Conservation (phyloP, 1,140 invertebrate genomes). For the Leptonema lineaticorne region DNA sequence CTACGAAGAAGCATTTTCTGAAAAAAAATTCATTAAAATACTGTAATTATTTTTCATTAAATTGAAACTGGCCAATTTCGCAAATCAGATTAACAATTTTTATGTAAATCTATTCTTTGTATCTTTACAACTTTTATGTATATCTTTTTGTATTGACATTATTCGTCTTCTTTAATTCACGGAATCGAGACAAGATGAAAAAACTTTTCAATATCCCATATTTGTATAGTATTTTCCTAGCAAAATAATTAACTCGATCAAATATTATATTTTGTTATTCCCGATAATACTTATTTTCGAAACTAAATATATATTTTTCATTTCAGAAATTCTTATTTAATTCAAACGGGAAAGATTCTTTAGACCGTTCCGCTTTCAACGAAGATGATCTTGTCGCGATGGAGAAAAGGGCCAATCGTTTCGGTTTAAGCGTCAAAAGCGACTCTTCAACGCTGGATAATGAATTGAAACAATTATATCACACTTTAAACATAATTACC, state of each 20-base stretch:
- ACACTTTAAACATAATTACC: constrained; percentile 27
- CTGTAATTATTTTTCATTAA: no score
- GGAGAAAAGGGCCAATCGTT: constrained; percentile 31
- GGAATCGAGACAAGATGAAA: background rate
- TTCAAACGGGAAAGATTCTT: constrained; percentile 22
- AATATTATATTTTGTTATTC: background rate
- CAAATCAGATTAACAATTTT: no score
- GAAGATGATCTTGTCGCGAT: constrained; percentile 30
- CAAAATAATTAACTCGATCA: background rate
- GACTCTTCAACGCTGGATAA: constrained; percentile 21
- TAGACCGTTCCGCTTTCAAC: constrained; percentile 35
- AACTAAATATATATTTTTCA: background rate
- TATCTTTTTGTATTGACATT: background rate
- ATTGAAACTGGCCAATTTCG: no score
- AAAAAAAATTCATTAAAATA: no score
- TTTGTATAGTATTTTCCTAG: background rate
- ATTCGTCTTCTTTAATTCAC: background rate
- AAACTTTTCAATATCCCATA: background rate
- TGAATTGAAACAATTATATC: constrained; percentile 33
- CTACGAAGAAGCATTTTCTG: no score
- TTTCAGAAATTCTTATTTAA: constrained; percentile 28
- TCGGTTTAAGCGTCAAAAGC: constrained; percentile 23
- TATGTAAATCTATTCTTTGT: no score
- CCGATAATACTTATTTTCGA: background rate
- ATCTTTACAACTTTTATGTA: no score